A percentile compares a stretch with the other conserved stretches of the same genome.
These are phyloP conservation scores for Spodoptera littoralis DNA, from an alignment of 2,888 invertebrate species.

Conservation along the genomic window DNA sequence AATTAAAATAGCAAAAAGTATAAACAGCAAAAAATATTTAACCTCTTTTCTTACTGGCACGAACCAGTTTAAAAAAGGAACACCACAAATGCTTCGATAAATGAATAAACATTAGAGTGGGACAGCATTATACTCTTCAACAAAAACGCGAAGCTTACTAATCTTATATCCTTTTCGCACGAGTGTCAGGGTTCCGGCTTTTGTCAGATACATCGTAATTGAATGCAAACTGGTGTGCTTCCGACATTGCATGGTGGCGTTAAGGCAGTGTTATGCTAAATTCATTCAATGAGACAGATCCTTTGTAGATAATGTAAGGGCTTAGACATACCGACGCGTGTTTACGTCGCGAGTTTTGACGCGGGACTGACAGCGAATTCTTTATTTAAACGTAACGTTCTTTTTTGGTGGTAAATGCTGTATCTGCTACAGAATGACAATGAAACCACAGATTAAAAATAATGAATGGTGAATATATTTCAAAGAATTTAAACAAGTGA, in stretches of 20 bases:
- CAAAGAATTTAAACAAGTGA: neutral
- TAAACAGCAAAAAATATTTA: too few relatives aligned
- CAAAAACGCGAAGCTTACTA: constrained; percentile 45
- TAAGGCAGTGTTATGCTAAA: constrained; percentile 67
- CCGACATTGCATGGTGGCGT: constrained; percentile 61
- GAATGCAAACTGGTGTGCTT: constrained; percentile 62
- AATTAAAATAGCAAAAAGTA: too few relatives aligned
- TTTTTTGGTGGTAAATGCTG: neutral
- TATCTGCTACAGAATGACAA: neutral
- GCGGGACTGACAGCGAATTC: neutral
- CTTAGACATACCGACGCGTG: constrained; percentile 6
- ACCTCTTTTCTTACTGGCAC: too few relatives aligned
- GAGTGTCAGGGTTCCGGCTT: constrained; percentile 54
- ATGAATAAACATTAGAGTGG: constrained; percentile 7
- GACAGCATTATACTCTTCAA: constrained; percentile 5
- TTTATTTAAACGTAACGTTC: neutral
- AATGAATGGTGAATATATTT: constrained; percentile 16
- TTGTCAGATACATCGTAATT: constrained; percentile 63
- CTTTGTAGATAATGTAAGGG: constrained; percentile 12
- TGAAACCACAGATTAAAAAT: neutral
- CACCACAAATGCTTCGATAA: too few relatives aligned
- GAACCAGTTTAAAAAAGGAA: too few relatives aligned
- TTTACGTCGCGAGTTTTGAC: constrained; percentile 7
- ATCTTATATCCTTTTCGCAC: constrained; percentile 38
- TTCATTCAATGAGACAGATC: constrained; percentile 59